Conservation (phyloP, 2,888 invertebrate species). For the Embidobia sp. region DNA sequence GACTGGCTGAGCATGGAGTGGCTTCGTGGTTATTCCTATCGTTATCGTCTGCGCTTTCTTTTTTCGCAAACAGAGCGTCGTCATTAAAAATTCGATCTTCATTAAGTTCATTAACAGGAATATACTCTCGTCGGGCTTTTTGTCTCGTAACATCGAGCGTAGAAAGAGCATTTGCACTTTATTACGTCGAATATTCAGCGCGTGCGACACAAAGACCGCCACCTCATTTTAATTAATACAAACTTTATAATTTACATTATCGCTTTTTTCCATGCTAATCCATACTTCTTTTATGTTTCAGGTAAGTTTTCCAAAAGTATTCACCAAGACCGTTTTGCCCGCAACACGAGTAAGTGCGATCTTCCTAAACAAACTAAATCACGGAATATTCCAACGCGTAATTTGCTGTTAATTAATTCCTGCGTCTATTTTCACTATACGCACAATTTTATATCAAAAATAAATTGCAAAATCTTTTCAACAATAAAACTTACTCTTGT, state of each 20-base stretch:
- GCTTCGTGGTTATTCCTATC: constrained; percentile 41
- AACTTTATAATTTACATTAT: constrained; percentile 28
- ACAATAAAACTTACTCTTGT: no score
- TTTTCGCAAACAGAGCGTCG: constrained; percentile 37
- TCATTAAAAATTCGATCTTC: constrained; percentile 62
- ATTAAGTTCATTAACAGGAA: constrained; percentile 57
- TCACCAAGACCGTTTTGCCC: background rate
- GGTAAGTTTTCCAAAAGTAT: constrained; percentile 39
- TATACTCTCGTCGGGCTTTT: constrained; percentile 31
- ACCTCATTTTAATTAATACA: constrained; percentile 33
- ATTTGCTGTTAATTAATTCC: no score
- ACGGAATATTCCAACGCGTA: no score
- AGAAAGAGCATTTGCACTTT: constrained; percentile 25
- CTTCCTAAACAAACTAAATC: background rate
- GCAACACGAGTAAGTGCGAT: constrained; percentile 23
- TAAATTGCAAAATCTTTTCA: no score
- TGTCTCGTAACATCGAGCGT: constrained; percentile 27
- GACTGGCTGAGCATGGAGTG: constrained; percentile 24
- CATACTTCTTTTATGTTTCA: constrained; percentile 39
- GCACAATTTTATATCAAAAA: no score
- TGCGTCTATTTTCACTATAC: no score
- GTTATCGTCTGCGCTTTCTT: constrained; percentile 23
- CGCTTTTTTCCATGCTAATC: constrained; percentile 10
- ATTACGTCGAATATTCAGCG: constrained; percentile 30
- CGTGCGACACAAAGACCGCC: background rate